A percentile compares a stretch with the other conserved stretches of the same genome.
These are phyloP conservation scores for Drosophila birchii DNA, from an alignment of 2,888 invertebrate species.

Conservation along the genomic window DNA sequence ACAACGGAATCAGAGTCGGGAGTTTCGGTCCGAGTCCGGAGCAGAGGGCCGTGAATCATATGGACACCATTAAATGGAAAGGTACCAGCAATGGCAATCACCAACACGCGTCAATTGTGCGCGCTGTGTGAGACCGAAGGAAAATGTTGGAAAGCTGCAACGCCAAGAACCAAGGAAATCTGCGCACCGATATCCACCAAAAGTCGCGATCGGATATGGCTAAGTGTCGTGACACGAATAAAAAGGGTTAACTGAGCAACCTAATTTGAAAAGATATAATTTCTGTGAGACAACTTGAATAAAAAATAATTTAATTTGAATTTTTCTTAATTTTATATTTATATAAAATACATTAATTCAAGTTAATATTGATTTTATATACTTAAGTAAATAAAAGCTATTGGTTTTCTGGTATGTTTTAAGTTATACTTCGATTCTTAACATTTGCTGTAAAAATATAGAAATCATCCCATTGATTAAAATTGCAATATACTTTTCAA, in stretches of 20 bases:
- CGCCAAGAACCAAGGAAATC: constrained; percentile 46
- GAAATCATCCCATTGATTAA: not conserved
- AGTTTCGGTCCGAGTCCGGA: constrained; percentile 22
- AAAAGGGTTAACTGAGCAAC: constrained; percentile 1
- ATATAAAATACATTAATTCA: too few relatives aligned
- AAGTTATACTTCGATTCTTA: too few relatives aligned
- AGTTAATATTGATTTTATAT: too few relatives aligned
- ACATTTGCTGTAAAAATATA: too few relatives aligned
- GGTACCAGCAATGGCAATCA: constrained; percentile 69
- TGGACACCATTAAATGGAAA: constrained; percentile 81
- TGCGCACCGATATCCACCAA: constrained; percentile 25
- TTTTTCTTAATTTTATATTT: too few relatives aligned
- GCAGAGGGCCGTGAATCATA: constrained; percentile 77
- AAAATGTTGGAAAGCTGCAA: constrained; percentile 38
- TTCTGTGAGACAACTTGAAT: not conserved
- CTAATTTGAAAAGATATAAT: not conserved
- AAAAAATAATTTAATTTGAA: not conserved
- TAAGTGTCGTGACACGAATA: constrained; percentile 33
- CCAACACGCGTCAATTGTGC: constrained; percentile 79
- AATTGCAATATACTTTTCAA: not conserved
- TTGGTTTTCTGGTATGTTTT: too few relatives aligned
- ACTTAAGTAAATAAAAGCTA: too few relatives aligned
- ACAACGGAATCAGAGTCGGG: constrained; percentile 2
- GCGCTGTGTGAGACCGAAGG: constrained; percentile 72
- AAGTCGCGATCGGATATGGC: constrained; percentile 28